Evolutionary conservation across 2,797 vertebrate genomes (phyloP).

Genomic region (Acanthiza pusilla): DNA sequence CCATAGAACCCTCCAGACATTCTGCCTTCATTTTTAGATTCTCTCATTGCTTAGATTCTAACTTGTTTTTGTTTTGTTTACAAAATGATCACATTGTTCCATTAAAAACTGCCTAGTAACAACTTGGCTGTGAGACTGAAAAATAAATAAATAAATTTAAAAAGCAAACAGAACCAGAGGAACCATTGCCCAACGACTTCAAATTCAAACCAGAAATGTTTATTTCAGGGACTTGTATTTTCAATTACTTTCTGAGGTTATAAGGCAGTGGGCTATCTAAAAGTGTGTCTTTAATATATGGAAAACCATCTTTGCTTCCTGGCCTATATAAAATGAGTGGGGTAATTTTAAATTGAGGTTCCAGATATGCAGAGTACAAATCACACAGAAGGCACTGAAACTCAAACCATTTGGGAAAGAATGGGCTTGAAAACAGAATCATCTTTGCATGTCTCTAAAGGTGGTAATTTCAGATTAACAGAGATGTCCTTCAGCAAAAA

Average conservation of each 20-base stretch:
- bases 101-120: conserved; percentile 26
- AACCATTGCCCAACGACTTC: background rate
- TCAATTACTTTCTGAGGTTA: background rate
- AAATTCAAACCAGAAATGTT: conserved; percentile 20
- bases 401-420: background rate
- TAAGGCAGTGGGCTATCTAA: background rate
- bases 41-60: background rate
- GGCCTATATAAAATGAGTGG: background rate
- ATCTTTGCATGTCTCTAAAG: background rate
- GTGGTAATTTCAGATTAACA: background rate
- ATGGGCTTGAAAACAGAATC: background rate
- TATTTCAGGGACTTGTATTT: background rate
- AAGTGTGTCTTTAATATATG: background rate
- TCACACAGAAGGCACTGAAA: background rate
- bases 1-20: background rate
- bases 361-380: background rate
- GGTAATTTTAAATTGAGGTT: background rate
- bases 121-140: background rate
- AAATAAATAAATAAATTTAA: background rate
- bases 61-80: background rate
- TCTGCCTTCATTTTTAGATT: background rate
- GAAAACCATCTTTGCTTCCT: background rate
- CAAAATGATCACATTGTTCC: conserved; percentile 3
- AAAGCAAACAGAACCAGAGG: background rate
- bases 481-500: background rate